Conservation (phyloP, 2,797 vertebrate genomes). For the Pseudotriccus pelzelni region DNA sequence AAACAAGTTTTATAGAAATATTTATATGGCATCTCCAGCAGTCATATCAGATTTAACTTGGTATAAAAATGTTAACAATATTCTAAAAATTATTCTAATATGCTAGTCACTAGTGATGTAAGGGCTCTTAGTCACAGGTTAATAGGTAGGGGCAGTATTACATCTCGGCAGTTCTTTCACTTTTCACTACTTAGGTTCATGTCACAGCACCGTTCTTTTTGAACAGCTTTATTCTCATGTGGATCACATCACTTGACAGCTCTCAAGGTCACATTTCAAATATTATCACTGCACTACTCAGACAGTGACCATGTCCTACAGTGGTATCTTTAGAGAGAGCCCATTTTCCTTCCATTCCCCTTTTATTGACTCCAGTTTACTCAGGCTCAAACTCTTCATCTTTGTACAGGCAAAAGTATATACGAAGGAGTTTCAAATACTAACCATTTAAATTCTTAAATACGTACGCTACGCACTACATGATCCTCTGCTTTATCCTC, state of each 20-base stretch:
- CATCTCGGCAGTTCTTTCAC: not conserved
- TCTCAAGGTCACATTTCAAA: not conserved
- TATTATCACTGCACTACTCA: not conserved
- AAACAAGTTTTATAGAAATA: not conserved
- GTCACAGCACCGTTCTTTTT: not conserved
- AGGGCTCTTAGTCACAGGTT: not conserved
- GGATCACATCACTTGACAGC: not conserved
- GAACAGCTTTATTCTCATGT: not conserved
- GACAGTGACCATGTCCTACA: not conserved
- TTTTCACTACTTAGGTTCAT: not conserved
- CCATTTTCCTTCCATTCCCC: not conserved
- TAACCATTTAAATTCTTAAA: not conserved
- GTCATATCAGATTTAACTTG: not conserved
- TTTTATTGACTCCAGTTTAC: not conserved
- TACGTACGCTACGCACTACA: not conserved
- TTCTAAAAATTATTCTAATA: not conserved
- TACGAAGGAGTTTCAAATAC: not conserved
- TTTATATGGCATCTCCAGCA: not conserved
- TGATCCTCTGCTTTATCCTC: not conserved
- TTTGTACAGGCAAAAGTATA: not conserved
- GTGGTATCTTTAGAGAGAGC: not conserved
- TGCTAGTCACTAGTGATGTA: fast-evolving
- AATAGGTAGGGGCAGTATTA: not conserved
- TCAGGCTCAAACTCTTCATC: not conserved
- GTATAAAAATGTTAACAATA: not conserved